These are phyloP conservation scores for Chloroceryle amazona DNA, from an alignment of 2,797 vertebrate species.

Conservation along the genomic window DNA sequence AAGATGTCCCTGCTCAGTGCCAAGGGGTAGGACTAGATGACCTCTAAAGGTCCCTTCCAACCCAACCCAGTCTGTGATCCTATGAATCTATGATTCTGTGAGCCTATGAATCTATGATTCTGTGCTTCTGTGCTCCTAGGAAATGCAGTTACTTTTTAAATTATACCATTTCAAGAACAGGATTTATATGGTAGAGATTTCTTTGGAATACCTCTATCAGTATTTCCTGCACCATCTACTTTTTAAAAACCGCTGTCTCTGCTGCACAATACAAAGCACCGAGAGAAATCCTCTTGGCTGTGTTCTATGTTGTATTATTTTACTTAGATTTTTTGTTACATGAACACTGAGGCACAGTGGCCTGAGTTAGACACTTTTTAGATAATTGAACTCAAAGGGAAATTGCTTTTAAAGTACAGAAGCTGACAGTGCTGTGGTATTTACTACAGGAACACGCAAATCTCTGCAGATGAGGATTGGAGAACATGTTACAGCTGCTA, in stretches of 20 bases:
- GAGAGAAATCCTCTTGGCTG: neutral
- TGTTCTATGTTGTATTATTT: neutral
- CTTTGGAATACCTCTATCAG: neutral
- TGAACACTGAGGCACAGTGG: neutral
- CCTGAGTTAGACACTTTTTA: neutral
- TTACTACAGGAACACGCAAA: neutral
- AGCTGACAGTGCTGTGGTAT: neutral
- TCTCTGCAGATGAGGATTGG: neutral
- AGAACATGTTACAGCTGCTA: neutral
- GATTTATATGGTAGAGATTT: neutral
- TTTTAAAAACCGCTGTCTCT: neutral
- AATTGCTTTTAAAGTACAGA: neutral
- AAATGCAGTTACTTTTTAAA: neutral
- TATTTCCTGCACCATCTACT: neutral
- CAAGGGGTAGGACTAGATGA: neutral
- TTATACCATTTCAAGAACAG: neutral
- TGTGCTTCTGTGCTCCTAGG: neutral
- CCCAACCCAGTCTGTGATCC: neutral
- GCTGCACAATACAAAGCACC: neutral
- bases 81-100: neutral
- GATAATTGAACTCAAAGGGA: neutral
- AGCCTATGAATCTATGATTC: neutral
- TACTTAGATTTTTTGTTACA: neutral
- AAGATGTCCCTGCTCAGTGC: neutral
- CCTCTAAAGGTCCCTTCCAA: neutral